phyloP scores from a whole-genome alignment of 2,113 vertebrate species.

The Promerops cafer region DNA sequence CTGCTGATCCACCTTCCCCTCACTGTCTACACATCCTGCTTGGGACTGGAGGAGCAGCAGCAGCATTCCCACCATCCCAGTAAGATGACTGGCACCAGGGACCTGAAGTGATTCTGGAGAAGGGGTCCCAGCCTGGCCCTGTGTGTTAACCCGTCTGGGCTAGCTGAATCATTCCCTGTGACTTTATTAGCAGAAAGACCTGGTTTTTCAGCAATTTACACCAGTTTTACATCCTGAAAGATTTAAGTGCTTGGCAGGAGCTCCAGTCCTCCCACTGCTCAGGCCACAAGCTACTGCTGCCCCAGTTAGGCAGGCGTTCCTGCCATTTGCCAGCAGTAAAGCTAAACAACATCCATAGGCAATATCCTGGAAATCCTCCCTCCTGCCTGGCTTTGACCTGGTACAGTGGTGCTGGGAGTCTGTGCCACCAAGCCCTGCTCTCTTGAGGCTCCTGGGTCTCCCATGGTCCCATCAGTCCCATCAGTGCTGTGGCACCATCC shows the following conservation, averaged over 20 bases:
- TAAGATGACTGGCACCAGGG: not conserved
- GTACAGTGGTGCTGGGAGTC: fast-evolving
- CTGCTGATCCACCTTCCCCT: not conserved
- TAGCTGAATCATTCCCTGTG: not conserved
- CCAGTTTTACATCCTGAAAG: not conserved
- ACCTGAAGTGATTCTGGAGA: not conserved
- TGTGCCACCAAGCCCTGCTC: not conserved
- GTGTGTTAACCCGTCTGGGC: not conserved
- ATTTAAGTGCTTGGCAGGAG: not conserved
- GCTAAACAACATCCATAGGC: not conserved
- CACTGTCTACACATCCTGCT: fast-evolving
- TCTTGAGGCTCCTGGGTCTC: not conserved
- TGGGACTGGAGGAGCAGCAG: not conserved
- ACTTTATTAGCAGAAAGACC: not conserved
- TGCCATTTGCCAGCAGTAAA: not conserved
- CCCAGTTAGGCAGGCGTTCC: constrained; percentile 19
- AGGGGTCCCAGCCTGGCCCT: not conserved
- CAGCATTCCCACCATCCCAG: not conserved
- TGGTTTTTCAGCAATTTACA: not conserved
- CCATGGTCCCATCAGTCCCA: fast-evolving
- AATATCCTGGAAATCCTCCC: not conserved
- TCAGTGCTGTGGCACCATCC: not conserved
- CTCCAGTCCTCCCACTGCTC: constrained; percentile 34
- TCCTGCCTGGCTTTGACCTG: not conserved
- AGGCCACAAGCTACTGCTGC: constrained; percentile 6